Evolutionary conservation across 2,113 vertebrate genomes (phyloP), one percentile per base, ranked within the genome.

Genomic region (Alouatta palliata): DNA sequence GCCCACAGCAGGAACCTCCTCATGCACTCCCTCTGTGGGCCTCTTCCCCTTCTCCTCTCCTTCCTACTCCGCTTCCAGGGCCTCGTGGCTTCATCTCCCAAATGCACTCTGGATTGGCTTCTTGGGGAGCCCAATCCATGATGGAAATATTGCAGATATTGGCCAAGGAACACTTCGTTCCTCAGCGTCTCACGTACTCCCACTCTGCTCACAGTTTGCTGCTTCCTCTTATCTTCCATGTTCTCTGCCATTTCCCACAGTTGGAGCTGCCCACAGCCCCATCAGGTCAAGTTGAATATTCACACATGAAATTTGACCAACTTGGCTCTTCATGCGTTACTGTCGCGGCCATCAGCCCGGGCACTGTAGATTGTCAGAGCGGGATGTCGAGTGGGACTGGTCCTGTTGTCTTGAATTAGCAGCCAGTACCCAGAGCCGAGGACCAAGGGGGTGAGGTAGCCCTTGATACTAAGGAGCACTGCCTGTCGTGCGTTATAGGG

Each of bases 181-280:
- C 14, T 8, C 58, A 0, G 0, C 11, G 9, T 56, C 9, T 80
- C 16, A 20, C 4, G 5, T 45, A n/a, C 23, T 61, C 17, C n/a
- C 43, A 2, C 6, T 87, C 35, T 79, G 49, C 58, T 47, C 30
- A n/a, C 4, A 3, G 35, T 16, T 47, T 5, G 8, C 20, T 19
- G 14, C n/a, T 7, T 76, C 14, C 58, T 70, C 0, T 64, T 12
- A 30, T 7, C 30, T 93, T 66, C 43, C 8, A 16, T 70, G 16
- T 43, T 47, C 80, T 32, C 49, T 37, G 25, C 32, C 16, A 2
- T 9, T 70, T 79, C 43, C 35, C 3, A 21, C 27, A 20, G 37
- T 27, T 6, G 14, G 2, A 20, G 23, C 8, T 14, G 9, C 35
- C 82, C 9, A 43, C 0, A 4, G n/a, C 10, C 7, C 25, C 20